Evolutionary conservation across 1,140 invertebrate species (phyloP).

Genomic region (Neuroterus valhalla): DNA sequence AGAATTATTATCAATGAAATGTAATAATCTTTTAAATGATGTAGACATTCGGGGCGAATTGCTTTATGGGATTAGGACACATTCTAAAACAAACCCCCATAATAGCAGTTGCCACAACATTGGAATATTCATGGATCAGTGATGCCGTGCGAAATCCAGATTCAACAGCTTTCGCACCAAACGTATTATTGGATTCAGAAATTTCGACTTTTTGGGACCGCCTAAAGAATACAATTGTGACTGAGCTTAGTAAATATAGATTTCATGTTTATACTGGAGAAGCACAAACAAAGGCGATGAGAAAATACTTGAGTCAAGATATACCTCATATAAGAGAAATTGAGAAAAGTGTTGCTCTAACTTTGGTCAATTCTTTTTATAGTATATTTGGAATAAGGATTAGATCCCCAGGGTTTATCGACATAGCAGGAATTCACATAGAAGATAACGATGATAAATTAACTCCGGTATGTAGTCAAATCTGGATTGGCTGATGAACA

Average conservation of each 20-base stretch:
- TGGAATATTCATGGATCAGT: constrained; percentile 79
- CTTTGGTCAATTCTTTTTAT: constrained; percentile 70
- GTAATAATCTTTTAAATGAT: constrained; percentile 28
- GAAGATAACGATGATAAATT: constrained; percentile 52
- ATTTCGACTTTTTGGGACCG: constrained; percentile 78
- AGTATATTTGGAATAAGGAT: constrained; percentile 66
- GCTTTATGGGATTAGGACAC: constrained; percentile 76
- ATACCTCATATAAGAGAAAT: constrained; percentile 78
- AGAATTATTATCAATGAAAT: constrained; percentile 11
- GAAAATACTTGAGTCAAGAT: constrained; percentile 76
- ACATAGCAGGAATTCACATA: constrained; percentile 72
- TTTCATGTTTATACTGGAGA: constrained; percentile 44
- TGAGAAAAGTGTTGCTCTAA: constrained; percentile 64
- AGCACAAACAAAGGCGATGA: constrained; percentile 64
- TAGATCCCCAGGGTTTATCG: constrained; percentile 64
- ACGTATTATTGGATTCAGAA: constrained; percentile 75
- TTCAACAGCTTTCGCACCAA: constrained; percentile 77
- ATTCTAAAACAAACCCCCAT: constrained; percentile 76
- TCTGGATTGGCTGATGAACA: no score
- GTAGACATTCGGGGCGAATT: constrained; percentile 63
- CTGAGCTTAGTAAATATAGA: constrained; percentile 36
- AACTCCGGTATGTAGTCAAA: constrained; percentile 48
- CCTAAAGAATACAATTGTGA: constrained; percentile 71
- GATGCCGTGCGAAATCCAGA: constrained; percentile 79
- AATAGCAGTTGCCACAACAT: constrained; percentile 77